Conservation (phyloP, 2,797 vertebrate species). For the Melanotaenia boesemani region DNA sequence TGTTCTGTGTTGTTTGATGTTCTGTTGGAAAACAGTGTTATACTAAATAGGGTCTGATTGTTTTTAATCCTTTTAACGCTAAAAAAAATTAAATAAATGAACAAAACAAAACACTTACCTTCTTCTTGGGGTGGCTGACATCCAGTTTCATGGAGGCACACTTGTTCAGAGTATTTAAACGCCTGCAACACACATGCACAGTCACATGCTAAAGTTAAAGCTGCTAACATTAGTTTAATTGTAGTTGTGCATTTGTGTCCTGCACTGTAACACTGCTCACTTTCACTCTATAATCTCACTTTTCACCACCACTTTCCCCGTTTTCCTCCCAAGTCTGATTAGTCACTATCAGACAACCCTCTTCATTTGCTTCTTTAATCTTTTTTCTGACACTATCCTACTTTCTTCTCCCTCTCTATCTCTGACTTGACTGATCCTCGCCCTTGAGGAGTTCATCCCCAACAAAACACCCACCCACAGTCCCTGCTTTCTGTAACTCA, state of each 20-base stretch:
- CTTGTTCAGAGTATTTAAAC: conserved; percentile 97
- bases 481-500: conserved; percentile 3
- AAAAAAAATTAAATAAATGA: too few species aligned
- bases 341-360: conserved; percentile 11
- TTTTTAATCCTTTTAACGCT: too few species aligned
- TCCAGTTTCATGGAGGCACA: conserved; percentile 99
- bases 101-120: conserved; percentile 82
- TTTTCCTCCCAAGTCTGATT: conserved; percentile 28
- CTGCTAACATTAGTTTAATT: neutral
- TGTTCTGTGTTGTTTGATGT: too few species aligned
- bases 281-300: conserved; percentile 20
- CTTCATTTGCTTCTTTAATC: conserved; percentile 37
- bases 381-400: conserved; percentile 7
- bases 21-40: too few species aligned
- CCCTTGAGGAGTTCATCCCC: conserved; percentile 30
- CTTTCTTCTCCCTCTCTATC: conserved; percentile 2
- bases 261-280: conserved; percentile 9
- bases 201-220: conserved; percentile 1
- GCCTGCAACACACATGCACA: conserved; percentile 85
- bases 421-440: conserved; percentile 54
- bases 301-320: conserved; percentile 7
- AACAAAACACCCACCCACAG: conserved; percentile 6
- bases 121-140: conserved; percentile 94
- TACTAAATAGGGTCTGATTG: too few species aligned
- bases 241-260: conserved; percentile 6